A percentile compares a stretch with the other conserved stretches of the same genome.
phyloP scores from a whole-genome alignment of 2,888 invertebrate genomes.

The Pediacus dermestoides region DNA sequence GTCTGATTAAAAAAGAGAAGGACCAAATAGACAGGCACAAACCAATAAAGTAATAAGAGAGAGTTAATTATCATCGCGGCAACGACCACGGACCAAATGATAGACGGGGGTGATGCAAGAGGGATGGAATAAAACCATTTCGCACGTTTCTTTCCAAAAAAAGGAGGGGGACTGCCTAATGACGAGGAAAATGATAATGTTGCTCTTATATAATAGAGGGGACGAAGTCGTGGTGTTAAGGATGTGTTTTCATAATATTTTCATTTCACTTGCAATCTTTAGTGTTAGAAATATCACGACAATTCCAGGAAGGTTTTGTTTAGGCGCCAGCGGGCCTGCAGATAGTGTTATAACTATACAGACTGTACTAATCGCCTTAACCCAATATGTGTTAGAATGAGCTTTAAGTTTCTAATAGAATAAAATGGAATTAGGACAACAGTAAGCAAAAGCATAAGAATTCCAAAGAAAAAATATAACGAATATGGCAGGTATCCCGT shows the following conservation, averaged over 20 bases:
- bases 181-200: slow-evolving; percentile 25
- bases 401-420: too few relatives aligned
- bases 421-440: too few relatives aligned
- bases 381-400: too few relatives aligned
- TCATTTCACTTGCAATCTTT: too few relatives aligned
- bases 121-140: slow-evolving; percentile 10
- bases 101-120: slow-evolving; percentile 15
- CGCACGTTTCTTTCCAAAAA: not conserved
- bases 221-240: too few relatives aligned
- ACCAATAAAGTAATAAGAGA: slow-evolving; percentile 51
- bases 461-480: too few relatives aligned
- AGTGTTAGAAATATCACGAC: too few relatives aligned
- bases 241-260: too few relatives aligned
- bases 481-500: too few relatives aligned
- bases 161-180: slow-evolving; percentile 22
- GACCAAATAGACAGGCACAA: slow-evolving; percentile 49
- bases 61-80: slow-evolving; percentile 46
- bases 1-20: slow-evolving; percentile 51
- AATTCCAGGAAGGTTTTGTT: not conserved
- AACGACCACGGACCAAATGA: slow-evolving; percentile 13
- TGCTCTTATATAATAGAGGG: too few relatives aligned
- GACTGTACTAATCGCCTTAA: not conserved
- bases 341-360: not conserved
- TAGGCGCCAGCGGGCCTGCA: slow-evolving; percentile 6
- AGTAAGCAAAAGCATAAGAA: too few relatives aligned